Conservation (phyloP, 1,140 invertebrate species). For the Melipona quadrifasciata region DNA sequence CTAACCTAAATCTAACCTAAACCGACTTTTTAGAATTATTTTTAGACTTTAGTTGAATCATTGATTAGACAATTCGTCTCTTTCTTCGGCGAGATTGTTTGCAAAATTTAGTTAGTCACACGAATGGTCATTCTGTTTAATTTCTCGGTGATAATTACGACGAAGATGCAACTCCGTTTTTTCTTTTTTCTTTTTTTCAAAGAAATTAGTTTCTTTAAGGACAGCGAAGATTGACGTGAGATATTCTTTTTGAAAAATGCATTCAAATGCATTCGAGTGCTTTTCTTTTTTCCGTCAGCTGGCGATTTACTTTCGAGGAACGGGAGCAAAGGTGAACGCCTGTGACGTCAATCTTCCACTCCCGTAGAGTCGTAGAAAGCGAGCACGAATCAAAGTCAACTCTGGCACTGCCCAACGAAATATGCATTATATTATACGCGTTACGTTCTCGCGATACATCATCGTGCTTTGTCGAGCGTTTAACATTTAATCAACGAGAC, state of each 20-base stretch:
- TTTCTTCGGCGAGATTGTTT: background rate
- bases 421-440: too few species aligned
- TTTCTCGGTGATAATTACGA: background rate
- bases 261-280: background rate
- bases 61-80: background rate
- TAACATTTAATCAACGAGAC: background rate
- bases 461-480: too few species aligned
- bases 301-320: background rate
- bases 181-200: too few species aligned
- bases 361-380: background rate
- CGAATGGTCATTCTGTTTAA: background rate
- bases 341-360: background rate
- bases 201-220: background rate
- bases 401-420: too few species aligned
- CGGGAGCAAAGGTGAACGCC: slow-evolving; percentile 2
- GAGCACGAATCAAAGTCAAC: background rate
- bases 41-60: background rate
- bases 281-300: background rate
- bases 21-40: background rate
- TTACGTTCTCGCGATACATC: background rate
- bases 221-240: background rate
- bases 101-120: background rate
- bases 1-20: too few species aligned
- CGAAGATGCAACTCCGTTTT: background rate
- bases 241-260: background rate